Evolutionary conservation across 2,113 vertebrate species (phyloP).

Genomic region (Atractosteus spatula): DNA sequence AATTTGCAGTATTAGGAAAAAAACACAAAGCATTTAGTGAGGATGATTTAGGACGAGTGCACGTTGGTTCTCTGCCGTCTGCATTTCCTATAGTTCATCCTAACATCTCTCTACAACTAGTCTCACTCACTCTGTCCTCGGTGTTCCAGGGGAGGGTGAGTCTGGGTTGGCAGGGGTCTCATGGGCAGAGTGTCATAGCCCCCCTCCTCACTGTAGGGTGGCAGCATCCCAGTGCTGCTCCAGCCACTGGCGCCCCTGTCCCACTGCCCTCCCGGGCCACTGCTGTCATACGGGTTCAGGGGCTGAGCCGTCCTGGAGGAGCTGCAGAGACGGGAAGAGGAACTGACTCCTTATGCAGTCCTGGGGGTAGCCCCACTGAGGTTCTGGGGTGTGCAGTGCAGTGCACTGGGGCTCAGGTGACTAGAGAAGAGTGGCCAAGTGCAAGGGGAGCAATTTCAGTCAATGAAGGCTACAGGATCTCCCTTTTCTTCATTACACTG

Average conservation of each 20-base stretch:
- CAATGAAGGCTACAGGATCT: no score
- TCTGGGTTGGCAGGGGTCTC: conserved; percentile 29
- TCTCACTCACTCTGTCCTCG: conserved; percentile 37
- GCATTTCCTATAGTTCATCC: no score
- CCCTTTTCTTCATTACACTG: no score
- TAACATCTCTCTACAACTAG: no score
- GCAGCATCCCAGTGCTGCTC: conserved; percentile 8
- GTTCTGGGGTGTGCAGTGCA: no score
- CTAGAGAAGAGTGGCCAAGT: no score
- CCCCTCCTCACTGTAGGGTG: conserved; percentile 34
- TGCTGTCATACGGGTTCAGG: conserved; percentile 49
- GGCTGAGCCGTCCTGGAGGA: conserved; percentile 40
- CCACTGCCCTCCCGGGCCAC: conserved; percentile 13
- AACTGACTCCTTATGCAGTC: no score
- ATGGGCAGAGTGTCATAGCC: conserved; percentile 44
- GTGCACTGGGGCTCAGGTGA: no score
- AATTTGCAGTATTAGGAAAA: background rate
- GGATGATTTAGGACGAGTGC: background rate
- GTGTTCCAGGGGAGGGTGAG: conserved; percentile 28
- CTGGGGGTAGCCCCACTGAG: no score
- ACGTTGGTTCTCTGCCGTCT: no score
- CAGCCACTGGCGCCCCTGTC: conserved; percentile 12
- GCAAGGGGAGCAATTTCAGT: no score
- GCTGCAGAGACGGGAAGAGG: conserved; percentile 17
- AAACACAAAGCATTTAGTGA: conserved; percentile 30